Conservation (phyloP, 2,113 vertebrate genomes). For the Festucalex cinctus region DNA sequence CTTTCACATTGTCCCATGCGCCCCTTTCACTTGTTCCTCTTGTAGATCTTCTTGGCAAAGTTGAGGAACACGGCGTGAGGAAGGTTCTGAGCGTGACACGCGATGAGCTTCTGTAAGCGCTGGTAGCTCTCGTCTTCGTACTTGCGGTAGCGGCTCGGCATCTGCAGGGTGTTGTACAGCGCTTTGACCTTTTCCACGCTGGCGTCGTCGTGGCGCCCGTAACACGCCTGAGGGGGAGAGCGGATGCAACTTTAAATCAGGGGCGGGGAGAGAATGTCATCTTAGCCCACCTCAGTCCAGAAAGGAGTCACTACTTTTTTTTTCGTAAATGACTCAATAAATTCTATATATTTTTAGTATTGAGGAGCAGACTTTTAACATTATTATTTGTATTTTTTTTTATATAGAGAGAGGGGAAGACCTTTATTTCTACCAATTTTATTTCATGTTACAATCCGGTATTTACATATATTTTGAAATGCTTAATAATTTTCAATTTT, state of each 20-base stretch:
- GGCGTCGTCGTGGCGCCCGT: slow-evolving; percentile 77
- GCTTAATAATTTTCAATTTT: too few species aligned
- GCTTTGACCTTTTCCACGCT: slow-evolving; percentile 84
- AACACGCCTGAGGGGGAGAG: slow-evolving; percentile 67
- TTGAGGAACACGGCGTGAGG: slow-evolving; percentile 80
- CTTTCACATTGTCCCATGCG: neutral
- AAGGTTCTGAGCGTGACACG: slow-evolving; percentile 64
- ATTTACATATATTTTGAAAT: too few species aligned
- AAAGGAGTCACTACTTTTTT: neutral
- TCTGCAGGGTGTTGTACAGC: slow-evolving; percentile 77
- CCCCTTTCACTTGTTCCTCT: slow-evolving; percentile 80
- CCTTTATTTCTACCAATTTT: too few species aligned
- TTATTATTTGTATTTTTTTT: too few species aligned
- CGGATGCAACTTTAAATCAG: neutral
- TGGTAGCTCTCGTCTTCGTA: slow-evolving; percentile 85
- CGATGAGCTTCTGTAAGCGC: slow-evolving; percentile 78
- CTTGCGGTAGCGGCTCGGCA: slow-evolving; percentile 69
- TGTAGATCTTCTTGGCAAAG: slow-evolving; percentile 86
- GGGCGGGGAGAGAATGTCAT: neutral
- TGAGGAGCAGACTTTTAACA: too few species aligned
- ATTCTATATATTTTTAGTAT: too few species aligned
- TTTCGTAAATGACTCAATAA: too few species aligned
- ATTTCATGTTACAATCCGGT: too few species aligned
- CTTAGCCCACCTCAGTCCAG: neutral
- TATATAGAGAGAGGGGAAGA: too few species aligned